These are phyloP conservation scores for Phytoseiulus persimilis DNA, from an alignment of 2,888 invertebrate species.

Conservation along the genomic window DNA sequence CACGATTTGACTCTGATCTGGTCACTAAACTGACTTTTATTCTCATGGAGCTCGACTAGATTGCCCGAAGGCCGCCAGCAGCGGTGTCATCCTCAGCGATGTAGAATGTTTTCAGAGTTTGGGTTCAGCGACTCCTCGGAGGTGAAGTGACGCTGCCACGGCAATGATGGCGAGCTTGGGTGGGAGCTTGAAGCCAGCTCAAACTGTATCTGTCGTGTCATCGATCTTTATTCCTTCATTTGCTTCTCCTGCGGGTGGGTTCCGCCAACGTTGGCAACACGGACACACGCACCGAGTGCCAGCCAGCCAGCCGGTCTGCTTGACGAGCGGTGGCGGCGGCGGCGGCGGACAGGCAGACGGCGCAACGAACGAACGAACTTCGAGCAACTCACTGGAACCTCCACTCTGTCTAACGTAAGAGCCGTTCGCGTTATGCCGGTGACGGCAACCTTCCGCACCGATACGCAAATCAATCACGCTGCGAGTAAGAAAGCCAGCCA, in stretches of 20 bases:
- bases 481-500: neutral
- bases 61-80: too few species aligned
- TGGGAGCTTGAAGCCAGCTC: neutral
- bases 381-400: neutral
- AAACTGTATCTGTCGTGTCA: slow-evolving; percentile 5
- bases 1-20: too few species aligned
- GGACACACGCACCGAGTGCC: neutral
- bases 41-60: too few species aligned
- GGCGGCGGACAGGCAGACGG: neutral
- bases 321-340: neutral
- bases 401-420: neutral
- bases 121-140: neutral
- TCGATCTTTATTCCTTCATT: neutral
- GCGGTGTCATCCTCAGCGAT: too few species aligned
- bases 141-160: neutral
- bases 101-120: neutral
- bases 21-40: too few species aligned
- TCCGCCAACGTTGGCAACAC: neutral
- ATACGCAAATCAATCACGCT: neutral
- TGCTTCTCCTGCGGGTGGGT: neutral
- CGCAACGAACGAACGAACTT: neutral
- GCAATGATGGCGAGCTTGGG: neutral
- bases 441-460: neutral
- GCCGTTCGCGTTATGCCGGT: neutral
- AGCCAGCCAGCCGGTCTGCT: too few species aligned